A percentile compares a stretch with the other conserved stretches of the same genome.
Conservation (phyloP, 2,888 invertebrate species). For the Plebejus melissa region DNA sequence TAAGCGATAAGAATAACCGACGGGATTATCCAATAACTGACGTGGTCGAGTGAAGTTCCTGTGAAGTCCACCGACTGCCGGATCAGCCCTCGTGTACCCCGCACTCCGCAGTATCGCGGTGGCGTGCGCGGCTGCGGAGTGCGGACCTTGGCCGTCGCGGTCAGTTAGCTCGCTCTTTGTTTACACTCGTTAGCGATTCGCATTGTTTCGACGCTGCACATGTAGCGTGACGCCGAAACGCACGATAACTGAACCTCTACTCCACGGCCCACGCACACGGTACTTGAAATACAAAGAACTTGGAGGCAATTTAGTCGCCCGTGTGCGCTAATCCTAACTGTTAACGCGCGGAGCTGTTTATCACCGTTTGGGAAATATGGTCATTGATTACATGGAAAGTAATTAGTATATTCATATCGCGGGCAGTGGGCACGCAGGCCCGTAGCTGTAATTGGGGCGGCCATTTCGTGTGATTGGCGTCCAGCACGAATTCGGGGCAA, state of each 20-base stretch:
- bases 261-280: neutral
- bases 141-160: slow-evolving; percentile 41
- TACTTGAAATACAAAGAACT: neutral
- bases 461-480: slow-evolving; percentile 30
- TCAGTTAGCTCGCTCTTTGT: slow-evolving; percentile 37
- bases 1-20: neutral
- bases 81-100: neutral
- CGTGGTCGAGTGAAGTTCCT: neutral
- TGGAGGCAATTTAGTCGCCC: neutral
- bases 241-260: neutral
- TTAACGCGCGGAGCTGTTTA: neutral
- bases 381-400: neutral
- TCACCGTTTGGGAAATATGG: neutral
- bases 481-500: slow-evolving; percentile 33
- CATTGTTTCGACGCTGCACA: slow-evolving; percentile 1
- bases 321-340: neutral
- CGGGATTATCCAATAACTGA: neutral
- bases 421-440: neutral
- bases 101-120: neutral
- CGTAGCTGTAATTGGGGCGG: slow-evolving; percentile 26
- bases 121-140: slow-evolving; percentile 46
- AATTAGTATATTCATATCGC: neutral
- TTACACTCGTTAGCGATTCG: slow-evolving; percentile 21
- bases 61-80: neutral
- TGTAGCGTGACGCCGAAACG: neutral